phyloP scores from a whole-genome alignment of 2,797 vertebrate species.

The Sebastes nivosus region DNA sequence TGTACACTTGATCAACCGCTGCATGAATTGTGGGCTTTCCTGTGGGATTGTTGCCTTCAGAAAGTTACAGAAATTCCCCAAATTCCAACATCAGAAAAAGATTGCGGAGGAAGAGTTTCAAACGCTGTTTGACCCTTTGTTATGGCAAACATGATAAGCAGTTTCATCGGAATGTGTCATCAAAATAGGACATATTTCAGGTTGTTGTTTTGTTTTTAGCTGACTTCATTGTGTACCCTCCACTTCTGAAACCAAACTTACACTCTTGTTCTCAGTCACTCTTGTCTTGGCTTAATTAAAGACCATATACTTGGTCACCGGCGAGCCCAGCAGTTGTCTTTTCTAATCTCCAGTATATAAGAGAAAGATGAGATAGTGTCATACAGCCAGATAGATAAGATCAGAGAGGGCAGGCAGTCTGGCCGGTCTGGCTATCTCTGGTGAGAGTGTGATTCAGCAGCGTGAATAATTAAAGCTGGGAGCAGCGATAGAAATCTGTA shows the following conservation, averaged over 20 bases:
- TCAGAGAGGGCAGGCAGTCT: constrained; percentile 49
- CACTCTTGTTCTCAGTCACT: not conserved
- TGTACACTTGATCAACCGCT: not conserved
- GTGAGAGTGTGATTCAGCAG: constrained; percentile 77
- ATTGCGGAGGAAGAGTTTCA: not conserved
- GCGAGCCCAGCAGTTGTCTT: constrained; percentile 16
- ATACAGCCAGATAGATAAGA: constrained; percentile 58
- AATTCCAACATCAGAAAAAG: not conserved
- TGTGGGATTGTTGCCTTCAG: not conserved
- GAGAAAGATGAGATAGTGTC: constrained; percentile 58
- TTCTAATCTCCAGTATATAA: constrained; percentile 35
- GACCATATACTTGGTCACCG: not conserved
- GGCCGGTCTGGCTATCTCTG: constrained; percentile 60
- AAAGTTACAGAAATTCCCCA: not conserved
- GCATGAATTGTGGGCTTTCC: not conserved
- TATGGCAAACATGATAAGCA: not conserved
- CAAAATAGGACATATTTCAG: not conserved
- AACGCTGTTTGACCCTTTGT: not conserved
- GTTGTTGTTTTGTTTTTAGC: not conserved
- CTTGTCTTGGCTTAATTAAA: not conserved
- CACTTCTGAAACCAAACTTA: not conserved
- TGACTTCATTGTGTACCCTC: not conserved
- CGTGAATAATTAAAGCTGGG: constrained; percentile 83
- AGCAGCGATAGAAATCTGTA: constrained; percentile 78
- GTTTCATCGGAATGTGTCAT: not conserved